Evolutionary conservation across 2,113 vertebrate species (phyloP).

Genomic region (Pontoporia blainvillei): DNA sequence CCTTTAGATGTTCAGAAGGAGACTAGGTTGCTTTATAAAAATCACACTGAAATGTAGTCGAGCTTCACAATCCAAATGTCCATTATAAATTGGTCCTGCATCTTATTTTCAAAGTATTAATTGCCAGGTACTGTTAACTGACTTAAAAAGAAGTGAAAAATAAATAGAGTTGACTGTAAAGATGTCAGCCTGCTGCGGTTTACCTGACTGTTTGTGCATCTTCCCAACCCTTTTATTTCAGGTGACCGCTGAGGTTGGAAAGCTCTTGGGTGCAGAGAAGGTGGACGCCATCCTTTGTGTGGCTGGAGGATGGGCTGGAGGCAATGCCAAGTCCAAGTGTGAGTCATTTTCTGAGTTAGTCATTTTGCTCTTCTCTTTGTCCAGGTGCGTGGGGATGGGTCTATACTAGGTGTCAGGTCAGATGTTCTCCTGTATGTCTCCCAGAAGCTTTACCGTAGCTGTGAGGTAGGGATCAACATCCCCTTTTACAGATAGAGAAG

Average conservation of each 20-base stretch:
- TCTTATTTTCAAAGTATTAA: not conserved
- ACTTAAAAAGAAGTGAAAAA: not conserved
- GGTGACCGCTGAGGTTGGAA: slow-evolving; percentile 91
- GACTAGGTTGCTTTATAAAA: not conserved
- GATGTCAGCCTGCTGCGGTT: rapidly evolving
- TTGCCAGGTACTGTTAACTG: not conserved
- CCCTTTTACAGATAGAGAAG: not conserved
- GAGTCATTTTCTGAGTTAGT: slow-evolving; percentile 62
- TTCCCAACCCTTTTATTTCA: slow-evolving; percentile 60
- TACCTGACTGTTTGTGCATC: not conserved
- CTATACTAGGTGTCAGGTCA: not conserved
- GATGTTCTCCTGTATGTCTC: not conserved
- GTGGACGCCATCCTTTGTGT: slow-evolving; percentile 96
- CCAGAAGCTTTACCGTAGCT: not conserved
- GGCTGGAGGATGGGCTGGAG: slow-evolving; percentile 97
- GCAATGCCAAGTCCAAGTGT: slow-evolving; percentile 94
- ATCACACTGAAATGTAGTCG: not conserved
- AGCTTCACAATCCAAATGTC: not conserved
- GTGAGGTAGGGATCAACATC: not conserved
- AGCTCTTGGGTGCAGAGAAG: slow-evolving; percentile 90
- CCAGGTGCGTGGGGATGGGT: rapidly evolving
- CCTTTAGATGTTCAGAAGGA: not conserved
- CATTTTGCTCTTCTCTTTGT: not conserved
- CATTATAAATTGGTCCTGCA: rapidly evolving
- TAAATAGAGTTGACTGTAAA: rapidly evolving